Percentiles rank a stretch among this genome's conserved stretches.
These are phyloP conservation scores for Nicator chloris DNA, from an alignment of 2,113 vertebrate species.

Conservation along the genomic window DNA sequence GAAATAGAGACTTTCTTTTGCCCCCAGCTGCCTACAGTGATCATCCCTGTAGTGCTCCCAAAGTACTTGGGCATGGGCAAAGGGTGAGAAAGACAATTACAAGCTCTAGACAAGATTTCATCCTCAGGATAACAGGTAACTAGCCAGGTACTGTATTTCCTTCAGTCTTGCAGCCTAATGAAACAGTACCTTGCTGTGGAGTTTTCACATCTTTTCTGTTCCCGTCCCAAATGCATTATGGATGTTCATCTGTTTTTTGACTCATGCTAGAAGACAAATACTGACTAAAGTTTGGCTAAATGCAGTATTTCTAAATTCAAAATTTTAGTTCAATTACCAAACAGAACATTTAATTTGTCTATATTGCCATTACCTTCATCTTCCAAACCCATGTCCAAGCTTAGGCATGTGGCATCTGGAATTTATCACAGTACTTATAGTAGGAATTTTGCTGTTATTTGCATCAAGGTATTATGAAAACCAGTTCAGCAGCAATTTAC, in stretches of 20 bases:
- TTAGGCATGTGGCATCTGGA: neutral
- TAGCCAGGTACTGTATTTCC: neutral
- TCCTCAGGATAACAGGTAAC: neutral
- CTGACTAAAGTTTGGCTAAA: neutral
- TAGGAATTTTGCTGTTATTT: neutral
- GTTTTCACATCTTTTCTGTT: neutral
- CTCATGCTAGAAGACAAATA: neutral
- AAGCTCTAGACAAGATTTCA: neutral
- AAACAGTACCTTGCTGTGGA: neutral
- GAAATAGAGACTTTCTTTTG: neutral
- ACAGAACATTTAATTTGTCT: neutral
- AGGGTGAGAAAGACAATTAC: neutral
- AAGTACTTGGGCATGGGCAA: accelerated
- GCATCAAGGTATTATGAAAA: neutral
- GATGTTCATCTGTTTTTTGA: neutral
- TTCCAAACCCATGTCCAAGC: neutral
- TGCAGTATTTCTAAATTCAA: neutral
- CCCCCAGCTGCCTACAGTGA: neutral
- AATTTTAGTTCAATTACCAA: neutral
- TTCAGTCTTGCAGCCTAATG: neutral
- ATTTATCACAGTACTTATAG: neutral
- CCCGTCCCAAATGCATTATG: neutral
- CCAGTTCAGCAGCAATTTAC: neutral
- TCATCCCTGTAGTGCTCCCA: accelerated
- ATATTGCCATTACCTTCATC: neutral